Base-by-base conservation (phyloP, 2,888 invertebrate species). In the Merodon equestris region DNA sequence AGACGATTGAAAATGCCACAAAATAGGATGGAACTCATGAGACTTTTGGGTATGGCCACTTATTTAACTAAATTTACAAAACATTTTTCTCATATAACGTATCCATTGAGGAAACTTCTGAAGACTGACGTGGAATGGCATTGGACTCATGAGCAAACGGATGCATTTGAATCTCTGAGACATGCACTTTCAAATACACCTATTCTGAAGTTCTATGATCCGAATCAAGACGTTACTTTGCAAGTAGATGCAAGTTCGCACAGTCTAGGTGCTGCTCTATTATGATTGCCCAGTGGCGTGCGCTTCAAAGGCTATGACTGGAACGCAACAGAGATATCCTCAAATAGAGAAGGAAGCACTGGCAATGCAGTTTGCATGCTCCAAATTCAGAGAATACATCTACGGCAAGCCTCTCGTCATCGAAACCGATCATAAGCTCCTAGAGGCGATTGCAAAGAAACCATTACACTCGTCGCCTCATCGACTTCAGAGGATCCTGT, bases 261-360 rank as follows among this genome's bases (percentile, higher is more conserved):
- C 4, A 81, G 71, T 40, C 18, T 86, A n/a, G 87, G 86, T 10
- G 84, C 86, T 19, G 85, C 82, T 86, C 86, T n/a, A 85, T 85
- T 87, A 87, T 27, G 83, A 83, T 14, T 82, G 85, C 60, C 86
- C 86, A 4, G 82, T 86, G n/a, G 84, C 84, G 7, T 88, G 86
- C 82, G 87, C 86, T 9, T 85, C 86, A 38, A 84, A 83, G 76
- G 71, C 85, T 0, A 60, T 86, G 14, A 58, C 63, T 9, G 51
- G 34, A 56, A 47, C 54, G 82, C 83, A 87, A 57, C 51, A 74
- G 57, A 54, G 44, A 18, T 77, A 72, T 19, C 15, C 60, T n/a
- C 71, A 81, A 42, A 74, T 75, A 10, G 68, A 77, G 58, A 82
- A 81, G 38, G 72, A 81, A 18, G 81, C 70, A 13, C 60, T 58